phyloP scores from a whole-genome alignment of 2,113 vertebrate genomes.

The Toxostoma redivivum region DNA sequence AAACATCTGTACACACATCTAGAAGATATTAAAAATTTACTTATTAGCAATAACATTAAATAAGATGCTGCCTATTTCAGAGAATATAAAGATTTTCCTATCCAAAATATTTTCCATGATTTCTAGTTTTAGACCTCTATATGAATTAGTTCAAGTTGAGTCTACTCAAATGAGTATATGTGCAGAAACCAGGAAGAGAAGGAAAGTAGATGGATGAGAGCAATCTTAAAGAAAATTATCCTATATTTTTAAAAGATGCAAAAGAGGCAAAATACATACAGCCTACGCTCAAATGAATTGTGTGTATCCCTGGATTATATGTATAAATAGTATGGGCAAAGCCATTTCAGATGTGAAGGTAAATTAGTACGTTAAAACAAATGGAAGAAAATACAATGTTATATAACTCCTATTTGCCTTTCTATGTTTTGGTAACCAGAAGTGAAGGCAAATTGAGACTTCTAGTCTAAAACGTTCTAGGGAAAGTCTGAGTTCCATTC shows the following conservation, averaged over 20 bases:
- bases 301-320: neutral
- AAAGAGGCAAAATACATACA: neutral
- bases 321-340: neutral
- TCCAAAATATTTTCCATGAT: rapidly evolving
- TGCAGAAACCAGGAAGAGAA: neutral
- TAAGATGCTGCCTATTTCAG: neutral
- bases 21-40: neutral
- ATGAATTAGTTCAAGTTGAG: neutral
- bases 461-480: neutral
- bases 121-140: neutral
- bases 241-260: neutral
- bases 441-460: neutral
- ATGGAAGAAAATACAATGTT: neutral
- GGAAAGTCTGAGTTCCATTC: neutral
- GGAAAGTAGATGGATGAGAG: neutral
- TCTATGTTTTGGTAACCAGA: neutral
- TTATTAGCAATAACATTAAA: neutral
- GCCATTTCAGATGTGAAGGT: neutral
- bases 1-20: neutral
- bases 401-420: neutral
- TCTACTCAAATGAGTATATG: neutral
- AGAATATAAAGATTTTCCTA: neutral
- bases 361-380: neutral
- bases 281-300: neutral
- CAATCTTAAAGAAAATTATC: neutral